Base-by-base conservation (phyloP, 2,797 vertebrate species). In the Sciaenops ocellatus region DNA sequence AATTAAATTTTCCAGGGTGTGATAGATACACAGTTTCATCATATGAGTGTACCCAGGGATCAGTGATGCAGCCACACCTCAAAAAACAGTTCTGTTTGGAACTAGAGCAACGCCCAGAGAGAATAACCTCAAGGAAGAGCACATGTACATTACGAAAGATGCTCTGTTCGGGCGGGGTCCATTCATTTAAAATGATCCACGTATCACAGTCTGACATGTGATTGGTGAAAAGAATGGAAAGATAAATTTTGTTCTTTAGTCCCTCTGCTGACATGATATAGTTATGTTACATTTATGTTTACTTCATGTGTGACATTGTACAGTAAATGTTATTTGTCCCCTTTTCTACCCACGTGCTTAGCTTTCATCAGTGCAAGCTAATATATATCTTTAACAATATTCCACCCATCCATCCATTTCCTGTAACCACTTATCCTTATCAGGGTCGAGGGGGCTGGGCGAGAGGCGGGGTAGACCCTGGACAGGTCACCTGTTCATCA, bases 1-100 rank as follows among this genome's bases (percentile, higher is more conserved):
- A 63, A 46, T 73, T 18, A 24, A 0, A 22, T 52, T 73, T 79
- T 78, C 62, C 67, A 73, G 59, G 55, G 54, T 57, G 42, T 75
- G 62, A 63, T 52, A 51, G 34, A 73, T 66, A 56, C 11, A 54
- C n/a, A 1, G 52, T 88, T 85, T 87, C 79, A 78, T 71, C 79
- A 73, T n/a, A 46, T 30, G 50, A 78, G 47, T 65, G 50, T 54
- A 16, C 16, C 1, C 41, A 28, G 26, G 70, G 79, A 85, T 90
- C 38, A 64, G 78, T 15, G 10, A 9, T 72, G 69, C 46, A 64
- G 62, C 80, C 87, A 82, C 86, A 69, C 84, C 87, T 84, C 17
- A 18, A 5, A 34, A 57, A 5, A 79, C 77, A 30, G 18, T 10
- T 46, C 26, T 47, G 51, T 89, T 85, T 78, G 60, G 85, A 54